Conservation (phyloP, 1,140 invertebrate genomes). For the Centruroides vittatus region DNA sequence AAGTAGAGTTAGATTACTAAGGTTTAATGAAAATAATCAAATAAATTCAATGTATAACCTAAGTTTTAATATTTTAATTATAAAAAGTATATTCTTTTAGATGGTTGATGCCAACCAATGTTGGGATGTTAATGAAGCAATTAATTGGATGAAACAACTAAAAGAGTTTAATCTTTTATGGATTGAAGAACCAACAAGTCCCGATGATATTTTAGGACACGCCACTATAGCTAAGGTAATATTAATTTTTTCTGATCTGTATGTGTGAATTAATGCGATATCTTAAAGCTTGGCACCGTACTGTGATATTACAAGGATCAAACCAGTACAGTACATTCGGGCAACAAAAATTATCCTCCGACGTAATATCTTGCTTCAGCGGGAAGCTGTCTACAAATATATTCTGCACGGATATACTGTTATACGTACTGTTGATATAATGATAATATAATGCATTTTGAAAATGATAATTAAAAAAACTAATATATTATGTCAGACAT, state of each 20-base stretch:
- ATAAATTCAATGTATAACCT: no score
- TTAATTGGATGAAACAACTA: conserved; percentile 68
- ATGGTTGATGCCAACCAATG: conserved; percentile 88
- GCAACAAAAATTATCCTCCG: no score
- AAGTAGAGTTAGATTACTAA: no score
- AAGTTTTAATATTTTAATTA: background rate
- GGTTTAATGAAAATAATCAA: no score
- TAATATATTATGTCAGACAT: no score
- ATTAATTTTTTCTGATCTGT: background rate
- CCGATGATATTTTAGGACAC: conserved; percentile 78
- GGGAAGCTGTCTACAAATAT: no score
- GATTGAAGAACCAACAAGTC: conserved; percentile 89
- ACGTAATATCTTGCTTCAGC: no score
- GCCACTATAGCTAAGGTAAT: conserved; percentile 49
- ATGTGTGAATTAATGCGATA: background rate
- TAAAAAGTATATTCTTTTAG: conserved; percentile 10
- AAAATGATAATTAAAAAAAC: no score
- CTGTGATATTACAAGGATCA: background rate
- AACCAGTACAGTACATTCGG: no score
- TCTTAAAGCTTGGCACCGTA: background rate
- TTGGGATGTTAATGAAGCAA: conserved; percentile 71
- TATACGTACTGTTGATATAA: no score
- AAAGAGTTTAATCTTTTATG: conserved; percentile 57
- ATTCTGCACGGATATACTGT: no score
- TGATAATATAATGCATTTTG: no score